These are phyloP conservation scores for Aurelia aurita complex sp. Pacific DNA, from an alignment of 30 jellyfish, hydroid and myxozoan genomes.

Conservation along the genomic window DNA sequence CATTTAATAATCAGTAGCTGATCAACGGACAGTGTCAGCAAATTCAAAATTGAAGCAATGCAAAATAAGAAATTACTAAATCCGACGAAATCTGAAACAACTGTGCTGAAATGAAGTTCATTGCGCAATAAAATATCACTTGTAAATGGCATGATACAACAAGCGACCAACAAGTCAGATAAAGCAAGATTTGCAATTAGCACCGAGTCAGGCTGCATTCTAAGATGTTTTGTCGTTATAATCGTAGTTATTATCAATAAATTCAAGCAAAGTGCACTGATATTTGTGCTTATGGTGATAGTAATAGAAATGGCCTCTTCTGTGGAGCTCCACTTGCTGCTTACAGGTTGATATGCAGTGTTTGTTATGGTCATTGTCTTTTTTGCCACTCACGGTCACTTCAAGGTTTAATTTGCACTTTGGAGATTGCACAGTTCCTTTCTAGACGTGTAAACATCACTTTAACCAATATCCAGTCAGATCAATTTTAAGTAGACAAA, in stretches of 20 bases:
- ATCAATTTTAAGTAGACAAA: too few relatives aligned
- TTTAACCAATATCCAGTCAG: too few relatives aligned
- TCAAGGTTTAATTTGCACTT: too few relatives aligned
- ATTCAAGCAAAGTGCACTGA: slow-evolving; percentile 14
- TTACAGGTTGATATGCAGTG: slow-evolving; percentile 13
- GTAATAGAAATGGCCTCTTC: not conserved
- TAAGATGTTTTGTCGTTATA: slow-evolving; percentile 4
- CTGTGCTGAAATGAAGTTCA: not conserved
- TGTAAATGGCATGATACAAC: slow-evolving; percentile 42
- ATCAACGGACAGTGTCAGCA: slow-evolving; percentile 39
- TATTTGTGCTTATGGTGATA: not conserved
- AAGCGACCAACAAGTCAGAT: slow-evolving; percentile 43
- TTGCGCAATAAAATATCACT: not conserved
- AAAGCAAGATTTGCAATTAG: slow-evolving; percentile 40
- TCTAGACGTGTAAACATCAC: too few relatives aligned
- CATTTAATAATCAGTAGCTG: slow-evolving; percentile 14
- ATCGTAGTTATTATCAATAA: slow-evolving; percentile 21
- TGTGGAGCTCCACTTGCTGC: slow-evolving; percentile 23
- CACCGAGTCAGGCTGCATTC: slow-evolving; percentile 20
- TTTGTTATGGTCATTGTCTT: not conserved
- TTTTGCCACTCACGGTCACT: not conserved
- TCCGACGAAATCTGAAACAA: slow-evolving; percentile 11
- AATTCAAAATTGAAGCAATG: slow-evolving; percentile 54
- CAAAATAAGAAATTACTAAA: slow-evolving; percentile 50
- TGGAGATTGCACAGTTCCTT: too few relatives aligned